These are phyloP conservation scores for Enteromius argenteus DNA, from an alignment of 2,797 vertebrate genomes.

Conservation along the genomic window DNA sequence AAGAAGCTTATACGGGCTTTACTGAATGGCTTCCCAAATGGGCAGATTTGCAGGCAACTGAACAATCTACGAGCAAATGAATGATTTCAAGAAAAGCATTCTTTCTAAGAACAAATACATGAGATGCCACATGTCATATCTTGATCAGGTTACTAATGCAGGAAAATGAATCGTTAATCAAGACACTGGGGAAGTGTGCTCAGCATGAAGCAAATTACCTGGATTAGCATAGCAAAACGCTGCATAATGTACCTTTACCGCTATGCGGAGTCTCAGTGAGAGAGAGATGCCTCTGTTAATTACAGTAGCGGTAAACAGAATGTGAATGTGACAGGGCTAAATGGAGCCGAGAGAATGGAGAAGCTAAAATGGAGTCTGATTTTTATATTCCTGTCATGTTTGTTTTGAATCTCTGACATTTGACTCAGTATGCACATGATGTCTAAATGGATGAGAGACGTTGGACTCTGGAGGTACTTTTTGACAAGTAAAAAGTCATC, in stretches of 20 bases:
- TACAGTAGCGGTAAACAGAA: conserved; percentile 71
- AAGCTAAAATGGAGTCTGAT: conserved; percentile 66
- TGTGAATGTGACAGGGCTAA: conserved; percentile 74
- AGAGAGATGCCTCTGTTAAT: conserved; percentile 64
- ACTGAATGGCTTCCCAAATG: conserved; percentile 39
- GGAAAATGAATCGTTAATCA: conserved; percentile 71
- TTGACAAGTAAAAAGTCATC: neutral
- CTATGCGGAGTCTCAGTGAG: conserved; percentile 60
- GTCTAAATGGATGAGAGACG: neutral
- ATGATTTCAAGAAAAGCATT: conserved; percentile 28
- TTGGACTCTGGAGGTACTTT: neutral
- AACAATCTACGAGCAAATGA: conserved; percentile 43
- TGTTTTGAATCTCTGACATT: conserved; percentile 56
- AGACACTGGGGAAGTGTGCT: conserved; percentile 72
- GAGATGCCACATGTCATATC: conserved; percentile 69
- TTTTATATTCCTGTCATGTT: conserved; percentile 66
- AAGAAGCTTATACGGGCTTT: conserved; percentile 31
- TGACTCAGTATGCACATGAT: conserved; percentile 38
- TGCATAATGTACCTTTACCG: conserved; percentile 67
- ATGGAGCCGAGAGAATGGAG: conserved; percentile 71
- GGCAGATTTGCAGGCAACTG: conserved; percentile 41
- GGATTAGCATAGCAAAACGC: conserved; percentile 77
- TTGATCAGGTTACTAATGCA: conserved; percentile 66
- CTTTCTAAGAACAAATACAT: conserved; percentile 44
- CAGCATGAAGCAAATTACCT: conserved; percentile 80